Evolutionary conservation across 2,113 vertebrate genomes (phyloP).

Genomic region (Pangasianodon hypophthalmus): DNA sequence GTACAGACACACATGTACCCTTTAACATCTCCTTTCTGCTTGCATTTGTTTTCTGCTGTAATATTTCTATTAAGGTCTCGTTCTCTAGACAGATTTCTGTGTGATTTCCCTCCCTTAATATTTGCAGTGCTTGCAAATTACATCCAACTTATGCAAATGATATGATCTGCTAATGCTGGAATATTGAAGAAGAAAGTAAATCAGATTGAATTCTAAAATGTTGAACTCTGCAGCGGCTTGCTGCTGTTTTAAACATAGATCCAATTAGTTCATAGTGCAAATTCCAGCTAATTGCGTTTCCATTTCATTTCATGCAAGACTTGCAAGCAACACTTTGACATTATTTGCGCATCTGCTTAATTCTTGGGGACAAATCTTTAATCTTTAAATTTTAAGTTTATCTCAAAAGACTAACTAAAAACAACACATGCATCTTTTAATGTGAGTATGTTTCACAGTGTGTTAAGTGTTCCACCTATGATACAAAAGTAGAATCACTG

Average conservation of each 20-base stretch:
- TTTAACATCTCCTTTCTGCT: not conserved
- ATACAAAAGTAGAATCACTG: not conserved
- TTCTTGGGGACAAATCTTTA: conserved; percentile 82
- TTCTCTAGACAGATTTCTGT: not conserved
- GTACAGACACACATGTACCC: not conserved
- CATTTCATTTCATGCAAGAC: conserved; percentile 81
- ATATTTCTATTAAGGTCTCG: not conserved
- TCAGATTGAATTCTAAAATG: conserved; percentile 60
- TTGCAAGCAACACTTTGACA: conserved; percentile 81
- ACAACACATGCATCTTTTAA: conserved; percentile 5
- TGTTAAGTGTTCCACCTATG: not conserved
- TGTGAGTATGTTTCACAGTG: not conserved
- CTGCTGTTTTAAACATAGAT: conserved; percentile 57
- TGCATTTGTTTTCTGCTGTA: not conserved
- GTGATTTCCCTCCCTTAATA: not conserved
- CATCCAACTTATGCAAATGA: conserved; percentile 62
- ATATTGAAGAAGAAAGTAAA: conserved; percentile 58
- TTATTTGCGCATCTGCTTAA: conserved; percentile 84
- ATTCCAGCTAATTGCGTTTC: conserved; percentile 78
- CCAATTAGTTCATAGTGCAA: conserved; percentile 66
- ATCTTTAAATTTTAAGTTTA: conserved; percentile 73
- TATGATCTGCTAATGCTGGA: conserved; percentile 57
- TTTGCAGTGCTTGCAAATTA: conserved; percentile 51
- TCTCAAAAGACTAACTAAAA: conserved; percentile 75
- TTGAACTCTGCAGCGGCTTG: conserved; percentile 51